Conservation (phyloP, 2,113 vertebrate species). For the Fregetta grallaria region DNA sequence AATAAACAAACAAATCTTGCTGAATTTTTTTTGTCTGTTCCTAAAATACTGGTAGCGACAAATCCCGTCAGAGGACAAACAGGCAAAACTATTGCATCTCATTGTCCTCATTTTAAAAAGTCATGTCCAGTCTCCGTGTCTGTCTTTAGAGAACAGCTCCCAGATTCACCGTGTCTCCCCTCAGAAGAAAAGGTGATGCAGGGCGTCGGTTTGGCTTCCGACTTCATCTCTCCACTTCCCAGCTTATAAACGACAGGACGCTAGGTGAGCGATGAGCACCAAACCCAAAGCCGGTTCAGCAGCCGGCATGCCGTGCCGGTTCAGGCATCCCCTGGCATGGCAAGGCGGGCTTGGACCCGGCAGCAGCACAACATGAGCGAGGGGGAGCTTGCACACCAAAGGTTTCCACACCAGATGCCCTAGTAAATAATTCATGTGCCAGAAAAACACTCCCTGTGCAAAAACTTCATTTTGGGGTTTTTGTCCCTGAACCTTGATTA, state of each 20-base stretch:
- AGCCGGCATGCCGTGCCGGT: too few relatives aligned
- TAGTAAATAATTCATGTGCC: not conserved
- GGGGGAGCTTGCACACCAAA: not conserved
- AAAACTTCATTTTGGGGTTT: not conserved
- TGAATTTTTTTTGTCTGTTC: not conserved
- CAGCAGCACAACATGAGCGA: fast-evolving
- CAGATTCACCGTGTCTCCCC: not conserved
- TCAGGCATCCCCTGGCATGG: not conserved
- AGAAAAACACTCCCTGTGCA: not conserved
- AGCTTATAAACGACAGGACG: not conserved
- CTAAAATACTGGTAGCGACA: not conserved
- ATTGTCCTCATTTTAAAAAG: not conserved
- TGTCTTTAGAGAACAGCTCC: not conserved
- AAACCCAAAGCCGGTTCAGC: not conserved
- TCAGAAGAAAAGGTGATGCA: not conserved
- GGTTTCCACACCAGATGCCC: not conserved
- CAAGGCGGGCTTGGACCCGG: not conserved
- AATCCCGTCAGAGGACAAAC: not conserved
- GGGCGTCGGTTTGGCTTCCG: not conserved
- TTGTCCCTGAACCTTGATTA: not conserved
- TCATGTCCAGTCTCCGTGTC: not conserved
- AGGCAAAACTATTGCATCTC: not conserved
- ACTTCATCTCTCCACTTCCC: not conserved
- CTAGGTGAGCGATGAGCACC: not conserved
- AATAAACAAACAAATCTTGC: not conserved